These are phyloP conservation scores for Lymantria monacha DNA, from an alignment of 2,888 invertebrate genomes.

Conservation along the genomic window DNA sequence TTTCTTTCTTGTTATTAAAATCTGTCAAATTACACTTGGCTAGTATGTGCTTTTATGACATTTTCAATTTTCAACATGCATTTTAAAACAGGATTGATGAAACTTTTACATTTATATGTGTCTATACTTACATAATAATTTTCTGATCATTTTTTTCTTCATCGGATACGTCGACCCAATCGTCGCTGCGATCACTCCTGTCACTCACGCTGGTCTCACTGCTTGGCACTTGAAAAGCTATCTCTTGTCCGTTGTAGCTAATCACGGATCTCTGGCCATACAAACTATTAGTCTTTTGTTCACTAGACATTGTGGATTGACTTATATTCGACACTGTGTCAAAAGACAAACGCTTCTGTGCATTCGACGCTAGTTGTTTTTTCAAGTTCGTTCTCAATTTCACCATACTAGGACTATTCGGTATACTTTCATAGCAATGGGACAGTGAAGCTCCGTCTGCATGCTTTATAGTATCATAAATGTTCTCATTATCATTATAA, in stretches of 20 bases:
- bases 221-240: slow-evolving; percentile 77
- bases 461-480: slow-evolving; percentile 84
- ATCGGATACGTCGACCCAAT: slow-evolving; percentile 86
- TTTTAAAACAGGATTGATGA: no score
- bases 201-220: slow-evolving; percentile 83
- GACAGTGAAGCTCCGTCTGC: slow-evolving; percentile 73
- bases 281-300: slow-evolving; percentile 84
- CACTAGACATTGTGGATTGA: slow-evolving; percentile 81
- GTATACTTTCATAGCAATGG: slow-evolving; percentile 84
- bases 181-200: slow-evolving; percentile 84
- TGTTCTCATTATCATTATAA: slow-evolving; percentile 81
- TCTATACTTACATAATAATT: slow-evolving; percentile 81
- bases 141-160: slow-evolving; percentile 77
- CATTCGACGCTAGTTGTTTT: slow-evolving; percentile 59
- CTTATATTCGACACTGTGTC: slow-evolving; percentile 76
- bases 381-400: slow-evolving; percentile 65
- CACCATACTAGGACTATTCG: slow-evolving; percentile 75
- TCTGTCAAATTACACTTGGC: no score
- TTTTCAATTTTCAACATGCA: no score
- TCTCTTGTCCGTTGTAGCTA: slow-evolving; percentile 75
- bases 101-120: neutral
- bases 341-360: slow-evolving; percentile 69
- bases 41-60: no score
- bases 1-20: no score
- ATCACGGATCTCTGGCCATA: slow-evolving; percentile 80